Evolutionary conservation across 2,888 invertebrate species (phyloP), one percentile per base, ranked within the genome.

Genomic region (Galeruca laticollis): DNA sequence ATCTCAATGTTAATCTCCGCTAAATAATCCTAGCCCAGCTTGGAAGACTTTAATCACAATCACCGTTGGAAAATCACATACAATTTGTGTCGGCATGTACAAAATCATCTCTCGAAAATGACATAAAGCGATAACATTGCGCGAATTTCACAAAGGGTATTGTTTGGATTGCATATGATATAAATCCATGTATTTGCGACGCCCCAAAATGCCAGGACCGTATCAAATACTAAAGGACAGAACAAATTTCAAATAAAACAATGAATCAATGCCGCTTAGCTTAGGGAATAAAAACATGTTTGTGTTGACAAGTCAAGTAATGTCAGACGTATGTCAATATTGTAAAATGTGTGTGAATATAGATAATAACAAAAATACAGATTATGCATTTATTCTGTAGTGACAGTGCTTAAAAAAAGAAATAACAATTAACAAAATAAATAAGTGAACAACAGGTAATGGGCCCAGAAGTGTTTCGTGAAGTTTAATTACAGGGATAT

Each of bases 31-130:
- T 63, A 60, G 71, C 70, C 68, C 71, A 49, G 66, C 49, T 60
- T 18, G 65, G 68, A 60, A 63, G 68, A 63, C 74, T 52, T 68
- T 69, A 71, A 74, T 74, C 70, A 73, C 61, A 71, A 74, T 74
- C 70, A 70, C 61, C 67, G 68, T 60, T 67, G 63, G 56, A 63
- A 68, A 78, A 78, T 79, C 78, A 77, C 73, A 76, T 74, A 75
- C 74, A 80, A 80, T 80, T 80, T 79, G 77, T 76, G 76, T 57
- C 75, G 76, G 77, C 76, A 69, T 62, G 54, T 56, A 60, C 47
- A 26, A 31, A 60, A 62, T 56, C 61, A 70, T 69, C 60, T 61
- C 47, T 63, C 57, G 54, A 65, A 65, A 56, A 66, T 75, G 72
- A 72, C 70, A 74, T 78, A 76, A 78, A 76, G 75, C 72, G 66